Conservation (phyloP, 1,140 invertebrate genomes). For the Drepana arcuata region DNA sequence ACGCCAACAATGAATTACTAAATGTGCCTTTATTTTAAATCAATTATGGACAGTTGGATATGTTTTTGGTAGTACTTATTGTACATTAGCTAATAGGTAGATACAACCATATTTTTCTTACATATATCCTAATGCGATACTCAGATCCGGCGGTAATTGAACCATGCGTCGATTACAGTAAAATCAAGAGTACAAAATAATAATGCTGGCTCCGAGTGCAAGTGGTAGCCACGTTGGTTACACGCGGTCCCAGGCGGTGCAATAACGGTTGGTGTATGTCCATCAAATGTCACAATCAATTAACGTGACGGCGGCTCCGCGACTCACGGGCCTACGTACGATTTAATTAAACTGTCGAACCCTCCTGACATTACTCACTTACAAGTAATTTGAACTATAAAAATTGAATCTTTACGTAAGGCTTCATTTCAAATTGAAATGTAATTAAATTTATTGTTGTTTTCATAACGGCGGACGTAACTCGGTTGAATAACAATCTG, state of each 20-base stretch:
- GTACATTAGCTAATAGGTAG: no score
- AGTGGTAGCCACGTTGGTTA: neutral
- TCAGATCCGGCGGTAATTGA: no score
- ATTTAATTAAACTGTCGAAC: slow-evolving; percentile 40
- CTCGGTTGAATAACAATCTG: slow-evolving; percentile 59
- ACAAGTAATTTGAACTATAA: neutral
- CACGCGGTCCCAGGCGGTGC: slow-evolving; percentile 34
- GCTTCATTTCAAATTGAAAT: slow-evolving; percentile 45
- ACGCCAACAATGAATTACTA: slow-evolving; percentile 14
- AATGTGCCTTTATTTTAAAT: slow-evolving; percentile 3
- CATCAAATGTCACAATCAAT: slow-evolving; percentile 67
- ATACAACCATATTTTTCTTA: no score
- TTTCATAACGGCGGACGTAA: slow-evolving; percentile 52
- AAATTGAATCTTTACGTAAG: slow-evolving; percentile 29
- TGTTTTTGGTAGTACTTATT: no score
- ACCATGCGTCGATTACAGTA: no score
- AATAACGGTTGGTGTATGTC: slow-evolving; percentile 44
- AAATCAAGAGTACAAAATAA: no score
- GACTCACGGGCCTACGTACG: slow-evolving; percentile 18
- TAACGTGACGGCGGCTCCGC: slow-evolving; percentile 31
- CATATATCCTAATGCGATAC: no score
- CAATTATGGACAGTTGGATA: no score
- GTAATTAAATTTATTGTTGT: slow-evolving; percentile 58
- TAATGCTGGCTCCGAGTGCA: slow-evolving; percentile 1
- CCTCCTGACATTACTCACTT: slow-evolving; percentile 5